These are phyloP conservation scores for Hemaris fuciformis DNA, from an alignment of 2,888 invertebrate species.

Conservation along the genomic window DNA sequence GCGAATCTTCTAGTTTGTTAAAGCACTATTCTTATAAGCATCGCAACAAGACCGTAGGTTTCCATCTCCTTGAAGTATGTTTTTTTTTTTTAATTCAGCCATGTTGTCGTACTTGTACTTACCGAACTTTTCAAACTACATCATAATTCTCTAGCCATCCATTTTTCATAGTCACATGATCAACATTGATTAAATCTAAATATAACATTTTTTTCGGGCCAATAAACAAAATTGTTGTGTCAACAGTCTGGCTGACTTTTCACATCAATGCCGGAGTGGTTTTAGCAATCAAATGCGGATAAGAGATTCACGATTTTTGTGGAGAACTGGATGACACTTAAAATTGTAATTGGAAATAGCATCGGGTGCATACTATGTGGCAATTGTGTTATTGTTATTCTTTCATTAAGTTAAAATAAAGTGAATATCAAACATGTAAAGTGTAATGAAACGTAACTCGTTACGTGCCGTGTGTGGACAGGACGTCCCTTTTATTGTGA, in stretches of 20 bases:
- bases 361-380: neutral
- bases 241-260: neutral
- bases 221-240: neutral
- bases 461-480: constrained; percentile 28
- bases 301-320: neutral
- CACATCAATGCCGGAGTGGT: neutral
- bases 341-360: neutral
- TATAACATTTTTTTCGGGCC: neutral
- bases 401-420: constrained; percentile 2
- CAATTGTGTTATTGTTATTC: neutral
- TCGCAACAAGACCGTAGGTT: no score
- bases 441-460: constrained; percentile 36
- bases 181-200: constrained; percentile 3
- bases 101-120: no score
- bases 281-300: neutral
- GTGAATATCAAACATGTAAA: constrained; percentile 21
- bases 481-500: constrained; percentile 30
- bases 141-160: no score
- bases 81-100: no score
- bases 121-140: no score
- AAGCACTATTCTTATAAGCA: no score
- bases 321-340: neutral
- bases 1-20: no score
- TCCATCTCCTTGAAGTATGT: no score
- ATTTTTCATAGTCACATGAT: no score